These are phyloP conservation scores for Oxyura jamaicensis DNA, from an alignment of 2,113 vertebrate genomes.

Conservation along the genomic window DNA sequence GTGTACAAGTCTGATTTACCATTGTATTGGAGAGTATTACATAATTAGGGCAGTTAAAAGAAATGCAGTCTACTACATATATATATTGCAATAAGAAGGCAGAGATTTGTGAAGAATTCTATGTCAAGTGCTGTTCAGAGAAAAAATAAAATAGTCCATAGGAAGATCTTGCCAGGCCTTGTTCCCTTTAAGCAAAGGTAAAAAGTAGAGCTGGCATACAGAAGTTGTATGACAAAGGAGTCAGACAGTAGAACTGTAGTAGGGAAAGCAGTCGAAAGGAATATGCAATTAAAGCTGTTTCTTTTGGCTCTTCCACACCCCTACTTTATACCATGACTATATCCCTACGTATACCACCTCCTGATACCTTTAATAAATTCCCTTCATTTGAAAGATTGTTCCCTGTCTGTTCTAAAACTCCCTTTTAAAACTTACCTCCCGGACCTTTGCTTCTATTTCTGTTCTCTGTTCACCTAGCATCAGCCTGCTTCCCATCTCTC, in stretches of 20 bases:
- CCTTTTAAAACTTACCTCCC: not conserved
- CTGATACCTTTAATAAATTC: slow-evolving; percentile 13
- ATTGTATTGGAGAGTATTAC: not conserved
- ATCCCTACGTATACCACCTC: not conserved
- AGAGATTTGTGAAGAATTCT: not conserved
- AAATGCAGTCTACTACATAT: not conserved
- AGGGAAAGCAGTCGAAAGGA: not conserved
- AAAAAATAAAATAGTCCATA: not conserved
- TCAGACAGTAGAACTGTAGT: not conserved
- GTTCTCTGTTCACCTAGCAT: not conserved
- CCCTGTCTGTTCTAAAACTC: not conserved
- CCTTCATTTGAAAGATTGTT: not conserved
- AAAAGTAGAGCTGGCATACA: not conserved
- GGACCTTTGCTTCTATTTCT: slow-evolving; percentile 18
- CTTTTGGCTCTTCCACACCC: not conserved
- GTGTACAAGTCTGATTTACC: not conserved
- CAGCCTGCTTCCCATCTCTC: not conserved
- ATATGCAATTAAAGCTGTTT: not conserved
- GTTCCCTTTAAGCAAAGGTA: not conserved
- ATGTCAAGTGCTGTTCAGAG: not conserved
- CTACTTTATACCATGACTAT: not conserved
- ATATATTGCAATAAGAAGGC: not conserved
- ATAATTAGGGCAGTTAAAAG: not conserved
- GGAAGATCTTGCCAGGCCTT: not conserved
- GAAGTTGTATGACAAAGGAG: not conserved